A percentile compares a stretch with the other conserved stretches of the same genome.
These are phyloP conservation scores for Lingula anatina DNA, from an alignment of 2,888 invertebrate species.

Conservation along the genomic window DNA sequence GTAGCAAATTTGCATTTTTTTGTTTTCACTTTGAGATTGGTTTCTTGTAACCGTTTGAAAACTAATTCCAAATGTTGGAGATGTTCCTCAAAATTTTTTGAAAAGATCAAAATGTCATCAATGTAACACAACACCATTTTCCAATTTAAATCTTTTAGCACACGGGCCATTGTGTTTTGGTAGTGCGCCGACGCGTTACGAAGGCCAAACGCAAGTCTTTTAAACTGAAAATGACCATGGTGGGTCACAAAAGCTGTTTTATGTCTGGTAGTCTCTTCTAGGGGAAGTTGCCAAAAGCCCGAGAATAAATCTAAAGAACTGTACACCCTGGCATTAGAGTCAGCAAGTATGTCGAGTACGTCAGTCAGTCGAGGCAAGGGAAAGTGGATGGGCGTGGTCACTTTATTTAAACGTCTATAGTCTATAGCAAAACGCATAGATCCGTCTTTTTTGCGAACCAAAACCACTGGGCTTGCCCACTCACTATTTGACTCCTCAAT, in stretches of 20 bases:
- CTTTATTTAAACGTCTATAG: conserved; percentile 14
- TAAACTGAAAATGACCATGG: neutral
- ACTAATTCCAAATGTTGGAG: neutral
- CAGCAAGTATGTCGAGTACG: conserved; percentile 12
- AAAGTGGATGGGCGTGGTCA: conserved; percentile 16
- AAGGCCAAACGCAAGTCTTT: neutral
- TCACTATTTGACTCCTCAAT: conserved; percentile 11
- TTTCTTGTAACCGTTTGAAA: neutral
- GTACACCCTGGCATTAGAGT: conserved; percentile 10
- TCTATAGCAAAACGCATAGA: conserved; percentile 15
- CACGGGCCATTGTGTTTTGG: neutral
- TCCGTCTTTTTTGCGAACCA: conserved; percentile 12
- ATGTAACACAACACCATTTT: conserved; percentile 5
- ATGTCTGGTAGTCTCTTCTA: conserved; percentile 12
- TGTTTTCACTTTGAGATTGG: conserved; percentile 1
- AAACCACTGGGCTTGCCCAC: conserved; percentile 14
- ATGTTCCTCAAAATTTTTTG: conserved; percentile 2
- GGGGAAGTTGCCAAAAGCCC: conserved; percentile 1
- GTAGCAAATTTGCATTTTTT: conserved; percentile 2
- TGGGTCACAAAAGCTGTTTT: no score
- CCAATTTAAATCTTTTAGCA: conserved; percentile 3
- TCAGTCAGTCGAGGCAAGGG: conserved; percentile 15
- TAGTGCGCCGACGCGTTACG: neutral
- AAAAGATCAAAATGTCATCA: conserved; percentile 5
- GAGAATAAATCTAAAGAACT: conserved; percentile 12